Percentiles rank a stretch among this genome's conserved stretches.
Evolutionary conservation across 2,797 vertebrate genomes (phyloP).

Genomic region (Aratinga solstitialis): DNA sequence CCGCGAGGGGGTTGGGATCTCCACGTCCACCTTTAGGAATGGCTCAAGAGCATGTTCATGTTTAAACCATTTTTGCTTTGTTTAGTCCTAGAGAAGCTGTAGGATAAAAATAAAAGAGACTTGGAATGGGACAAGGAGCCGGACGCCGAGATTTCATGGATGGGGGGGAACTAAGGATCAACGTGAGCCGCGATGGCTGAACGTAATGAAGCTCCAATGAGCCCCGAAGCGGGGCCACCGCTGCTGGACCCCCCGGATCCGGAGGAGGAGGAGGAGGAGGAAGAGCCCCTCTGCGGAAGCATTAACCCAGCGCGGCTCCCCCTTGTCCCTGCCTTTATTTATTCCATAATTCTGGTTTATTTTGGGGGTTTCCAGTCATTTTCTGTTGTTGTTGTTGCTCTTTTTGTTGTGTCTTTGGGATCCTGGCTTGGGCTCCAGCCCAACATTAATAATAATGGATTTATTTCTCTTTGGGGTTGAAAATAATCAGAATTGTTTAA

Average conservation of each 20-base stretch:
- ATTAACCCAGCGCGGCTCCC: conserved; percentile 32
- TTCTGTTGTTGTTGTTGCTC: background rate
- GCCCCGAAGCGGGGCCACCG: background rate
- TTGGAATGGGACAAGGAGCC: background rate
- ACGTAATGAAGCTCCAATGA: background rate
- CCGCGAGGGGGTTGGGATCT: background rate
- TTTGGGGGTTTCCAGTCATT: background rate
- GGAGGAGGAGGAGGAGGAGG: background rate
- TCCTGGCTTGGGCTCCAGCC: background rate
- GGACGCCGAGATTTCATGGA: background rate
- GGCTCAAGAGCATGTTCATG: conserved; percentile 14
- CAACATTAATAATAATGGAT: background rate
- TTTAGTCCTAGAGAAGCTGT: conserved; percentile 13
- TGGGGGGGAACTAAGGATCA: background rate
- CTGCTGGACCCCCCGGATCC: background rate
- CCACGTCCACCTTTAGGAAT: background rate
- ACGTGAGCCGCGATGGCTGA: background rate
- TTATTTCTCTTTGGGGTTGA: background rate
- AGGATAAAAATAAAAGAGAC: background rate
- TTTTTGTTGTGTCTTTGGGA: background rate
- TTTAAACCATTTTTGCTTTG: conserved; percentile 30
- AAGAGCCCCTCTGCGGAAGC: conserved; percentile 32
- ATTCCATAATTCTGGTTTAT: conserved; percentile 58
- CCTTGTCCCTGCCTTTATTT: conserved; percentile 54
- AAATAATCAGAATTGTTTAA: background rate